phyloP scores from a whole-genome alignment of 2,113 vertebrate genomes.

The Otocyon megalotis region DNA sequence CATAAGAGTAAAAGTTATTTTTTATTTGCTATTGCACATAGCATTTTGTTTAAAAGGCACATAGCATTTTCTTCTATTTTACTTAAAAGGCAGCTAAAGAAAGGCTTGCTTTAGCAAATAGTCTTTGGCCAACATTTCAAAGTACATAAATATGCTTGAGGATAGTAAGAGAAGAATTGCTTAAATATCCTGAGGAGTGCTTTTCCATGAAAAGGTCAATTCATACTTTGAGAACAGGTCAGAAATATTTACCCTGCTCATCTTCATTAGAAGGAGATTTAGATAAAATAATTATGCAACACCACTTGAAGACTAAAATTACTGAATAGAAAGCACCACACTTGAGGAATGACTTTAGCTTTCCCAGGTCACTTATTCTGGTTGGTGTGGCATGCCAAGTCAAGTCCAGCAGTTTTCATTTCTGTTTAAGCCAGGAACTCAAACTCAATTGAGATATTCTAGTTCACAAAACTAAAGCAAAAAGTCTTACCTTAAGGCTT shows the following conservation, averaged over 20 bases:
- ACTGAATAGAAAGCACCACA: not conserved
- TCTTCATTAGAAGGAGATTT: slow-evolving; percentile 44
- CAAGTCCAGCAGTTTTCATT: slow-evolving; percentile 27
- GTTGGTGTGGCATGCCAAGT: not conserved
- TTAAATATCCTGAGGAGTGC: not conserved
- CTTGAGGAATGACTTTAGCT: not conserved
- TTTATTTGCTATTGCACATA: slow-evolving; percentile 45
- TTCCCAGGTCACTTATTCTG: slow-evolving; percentile 1
- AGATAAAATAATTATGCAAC: slow-evolving; percentile 30
- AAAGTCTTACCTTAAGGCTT: slow-evolving; percentile 93
- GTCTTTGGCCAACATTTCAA: slow-evolving; percentile 4
- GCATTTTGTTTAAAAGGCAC: slow-evolving; percentile 53
- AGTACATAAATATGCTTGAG: not conserved
- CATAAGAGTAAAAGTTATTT: slow-evolving; percentile 35
- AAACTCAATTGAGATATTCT: not conserved
- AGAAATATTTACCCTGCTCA: not conserved
- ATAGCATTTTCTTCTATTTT: slow-evolving; percentile 54
- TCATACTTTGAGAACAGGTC: slow-evolving; percentile 35
- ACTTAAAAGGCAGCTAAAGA: slow-evolving; percentile 22
- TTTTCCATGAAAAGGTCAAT: slow-evolving; percentile 61
- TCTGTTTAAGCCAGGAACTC: slow-evolving; percentile 34
- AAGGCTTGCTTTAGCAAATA: slow-evolving; percentile 5
- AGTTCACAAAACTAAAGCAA: not conserved
- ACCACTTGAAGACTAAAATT: slow-evolving; percentile 37
- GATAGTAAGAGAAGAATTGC: not conserved